Evolutionary conservation across 2,797 vertebrate genomes (phyloP), one percentile per base, ranked within the genome.

Genomic region (Takifugu rubripes): DNA sequence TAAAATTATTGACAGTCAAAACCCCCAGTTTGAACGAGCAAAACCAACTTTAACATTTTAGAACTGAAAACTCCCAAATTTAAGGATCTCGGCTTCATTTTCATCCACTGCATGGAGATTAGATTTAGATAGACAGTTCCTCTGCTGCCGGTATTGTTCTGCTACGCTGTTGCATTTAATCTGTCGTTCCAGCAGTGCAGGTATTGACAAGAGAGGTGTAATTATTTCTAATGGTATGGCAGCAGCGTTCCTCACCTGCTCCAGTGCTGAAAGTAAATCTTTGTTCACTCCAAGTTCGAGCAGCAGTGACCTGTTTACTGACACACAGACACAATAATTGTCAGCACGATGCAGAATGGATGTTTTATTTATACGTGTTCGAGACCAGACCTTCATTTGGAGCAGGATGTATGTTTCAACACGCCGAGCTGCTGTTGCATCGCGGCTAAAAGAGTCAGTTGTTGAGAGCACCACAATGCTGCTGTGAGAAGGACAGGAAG

Each of bases 381-480:
- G 55, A 9, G 3, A 59, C 17, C 48, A 15, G 55, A 51, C 53
- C 50, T 73, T 73, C 56, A 84, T 81, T 80, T 69, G 45, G 71
- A 74, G 72, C 85, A 83, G 87, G 88, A 91, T 74, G 65, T 86
- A 70, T 67, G 77, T 87, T 84, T 89, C 84, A 86, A 79, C 84
- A 85, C 61, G 36, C 54, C 7, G 25, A 33, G 51, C 47, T 3
- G 55, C 55, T 45, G 70, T 21, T 59, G n/a, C 68, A 24, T 61
- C 56, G 49, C 5, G 15, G 46, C 65, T 84, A 77, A 87, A 82
- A 77, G 80, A 81, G 66, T 61, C 65, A 70, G 79, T 78, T 84
- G 84, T 87, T 87, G 86, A 88, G 79, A 59, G 72, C 60, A 68
- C 65, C 72, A 87, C 88, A 90, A 87, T 85, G 82, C 83, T 48